Evolutionary conservation across 2,113 vertebrate species (phyloP).

Genomic region (Morphnarchus princeps): DNA sequence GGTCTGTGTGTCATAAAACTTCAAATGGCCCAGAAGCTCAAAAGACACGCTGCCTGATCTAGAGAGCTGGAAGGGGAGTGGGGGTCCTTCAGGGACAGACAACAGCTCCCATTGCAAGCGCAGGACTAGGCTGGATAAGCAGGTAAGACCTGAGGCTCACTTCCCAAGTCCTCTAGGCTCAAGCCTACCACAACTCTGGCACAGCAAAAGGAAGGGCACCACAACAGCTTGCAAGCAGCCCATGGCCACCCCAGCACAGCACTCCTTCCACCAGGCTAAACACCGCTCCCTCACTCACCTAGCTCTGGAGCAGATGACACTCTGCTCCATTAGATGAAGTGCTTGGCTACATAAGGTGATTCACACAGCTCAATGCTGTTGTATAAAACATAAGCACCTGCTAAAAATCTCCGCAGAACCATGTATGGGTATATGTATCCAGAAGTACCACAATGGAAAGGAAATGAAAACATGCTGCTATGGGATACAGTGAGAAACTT

Average conservation of each 20-base stretch:
- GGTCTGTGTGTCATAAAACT: background rate
- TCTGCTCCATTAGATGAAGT: background rate
- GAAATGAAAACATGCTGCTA: background rate
- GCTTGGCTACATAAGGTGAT: background rate
- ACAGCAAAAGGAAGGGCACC: background rate
- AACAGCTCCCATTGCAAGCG: background rate
- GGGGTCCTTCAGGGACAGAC: background rate
- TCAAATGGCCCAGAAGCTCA: background rate
- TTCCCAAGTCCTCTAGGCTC: background rate
- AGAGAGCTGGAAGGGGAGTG: background rate
- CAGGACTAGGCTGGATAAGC: background rate
- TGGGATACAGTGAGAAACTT: background rate
- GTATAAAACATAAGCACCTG: background rate
- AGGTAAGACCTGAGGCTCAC: background rate
- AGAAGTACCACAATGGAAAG: background rate
- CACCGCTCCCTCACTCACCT: background rate
- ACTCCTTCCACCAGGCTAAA: background rate
- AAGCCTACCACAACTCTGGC: background rate
- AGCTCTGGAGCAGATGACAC: background rate
- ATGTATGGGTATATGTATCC: background rate
- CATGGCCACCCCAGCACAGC: background rate
- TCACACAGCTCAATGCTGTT: background rate
- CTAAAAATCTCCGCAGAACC: background rate
- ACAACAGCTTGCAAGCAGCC: background rate
- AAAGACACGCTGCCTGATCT: rapidly evolving